A percentile compares a stretch with the other conserved stretches of the same genome.
Evolutionary conservation across 2,797 vertebrate species (phyloP).

Genomic region (Muscicapa striata): DNA sequence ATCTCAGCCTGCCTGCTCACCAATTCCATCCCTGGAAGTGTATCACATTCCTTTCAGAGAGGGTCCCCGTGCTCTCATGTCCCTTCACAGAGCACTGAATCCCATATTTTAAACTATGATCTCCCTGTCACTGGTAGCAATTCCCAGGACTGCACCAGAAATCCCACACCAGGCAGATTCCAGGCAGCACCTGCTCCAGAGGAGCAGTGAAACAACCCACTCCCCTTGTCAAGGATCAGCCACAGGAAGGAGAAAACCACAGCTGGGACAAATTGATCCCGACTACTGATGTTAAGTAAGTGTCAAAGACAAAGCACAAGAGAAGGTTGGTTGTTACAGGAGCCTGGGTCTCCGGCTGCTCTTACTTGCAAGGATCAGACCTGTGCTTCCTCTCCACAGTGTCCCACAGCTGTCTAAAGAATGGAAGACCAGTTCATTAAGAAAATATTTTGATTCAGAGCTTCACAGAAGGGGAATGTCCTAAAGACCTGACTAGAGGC

Average conservation of each 20-base stretch:
- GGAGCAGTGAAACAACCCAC: background rate
- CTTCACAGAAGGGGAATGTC: background rate
- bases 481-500: background rate
- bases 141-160: background rate
- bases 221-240: background rate
- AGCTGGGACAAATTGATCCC: background rate
- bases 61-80: background rate
- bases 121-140: background rate
- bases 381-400: background rate
- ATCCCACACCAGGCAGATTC: background rate
- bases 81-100: background rate
- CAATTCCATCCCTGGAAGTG: background rate
- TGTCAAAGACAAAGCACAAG: background rate
- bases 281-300: background rate
- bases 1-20: background rate
- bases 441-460: background rate
- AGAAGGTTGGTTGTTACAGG: background rate
- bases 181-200: background rate
- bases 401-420: background rate
- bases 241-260: background rate
- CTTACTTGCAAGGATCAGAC: background rate
- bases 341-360: background rate
- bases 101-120: background rate
- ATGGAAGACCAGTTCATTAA: background rate
- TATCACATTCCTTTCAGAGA: background rate